Evolutionary conservation across 2,113 vertebrate species (phyloP).

Genomic region (Coturnix japonica): DNA sequence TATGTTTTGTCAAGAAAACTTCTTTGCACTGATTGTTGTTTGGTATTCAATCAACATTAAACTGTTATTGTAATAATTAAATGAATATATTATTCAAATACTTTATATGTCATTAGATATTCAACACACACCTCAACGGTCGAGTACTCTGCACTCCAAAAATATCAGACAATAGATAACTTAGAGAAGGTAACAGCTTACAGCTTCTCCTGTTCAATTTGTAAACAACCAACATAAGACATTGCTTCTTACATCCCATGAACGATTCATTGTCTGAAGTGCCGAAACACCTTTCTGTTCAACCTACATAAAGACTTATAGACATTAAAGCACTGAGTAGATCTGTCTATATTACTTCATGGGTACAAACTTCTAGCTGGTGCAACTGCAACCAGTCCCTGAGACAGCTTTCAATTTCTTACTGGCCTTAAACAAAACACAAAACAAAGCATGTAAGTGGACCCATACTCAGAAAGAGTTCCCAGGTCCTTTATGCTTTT

Average conservation of each 20-base stretch:
- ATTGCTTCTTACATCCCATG: neutral
- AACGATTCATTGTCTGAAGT: neutral
- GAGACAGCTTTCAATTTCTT: neutral
- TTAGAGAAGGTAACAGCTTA: fast-evolving
- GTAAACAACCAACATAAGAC: neutral
- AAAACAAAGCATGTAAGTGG: neutral
- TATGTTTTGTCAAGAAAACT: neutral
- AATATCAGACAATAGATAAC: neutral
- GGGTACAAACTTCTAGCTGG: neutral
- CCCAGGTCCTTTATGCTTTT: neutral
- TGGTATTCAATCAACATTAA: neutral
- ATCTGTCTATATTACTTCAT: neutral
- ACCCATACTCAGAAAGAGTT: neutral
- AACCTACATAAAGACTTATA: neutral
- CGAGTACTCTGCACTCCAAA: neutral
- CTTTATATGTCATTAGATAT: neutral
- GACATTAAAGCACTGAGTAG: neutral
- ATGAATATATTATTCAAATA: neutral
- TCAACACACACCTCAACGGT: neutral
- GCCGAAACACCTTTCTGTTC: neutral
- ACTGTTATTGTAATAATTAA: neutral
- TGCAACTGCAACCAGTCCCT: neutral
- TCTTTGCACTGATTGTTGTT: neutral
- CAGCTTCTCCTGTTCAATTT: neutral
- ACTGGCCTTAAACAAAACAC: neutral